phyloP scores from a whole-genome alignment of 2,888 invertebrate genomes.

The Cyaniris semiargus region DNA sequence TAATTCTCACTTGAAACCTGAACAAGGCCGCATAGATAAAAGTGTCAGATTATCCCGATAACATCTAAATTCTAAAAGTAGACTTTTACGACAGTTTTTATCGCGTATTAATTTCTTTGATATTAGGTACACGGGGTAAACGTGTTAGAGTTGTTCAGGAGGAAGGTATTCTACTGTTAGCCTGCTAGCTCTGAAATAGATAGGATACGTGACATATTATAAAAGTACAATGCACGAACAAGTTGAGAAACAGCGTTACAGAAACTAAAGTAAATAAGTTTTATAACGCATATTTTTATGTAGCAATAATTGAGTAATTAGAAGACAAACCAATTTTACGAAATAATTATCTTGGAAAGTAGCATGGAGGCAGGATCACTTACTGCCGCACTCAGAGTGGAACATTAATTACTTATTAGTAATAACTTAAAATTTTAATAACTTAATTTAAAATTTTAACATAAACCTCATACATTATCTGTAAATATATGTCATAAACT shows the following conservation, averaged over 20 bases:
- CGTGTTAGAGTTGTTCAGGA: background rate
- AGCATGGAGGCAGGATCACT: background rate
- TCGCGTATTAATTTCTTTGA: background rate
- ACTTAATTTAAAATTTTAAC: too few species aligned
- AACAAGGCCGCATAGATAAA: slow-evolving; percentile 11
- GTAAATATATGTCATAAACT: too few species aligned
- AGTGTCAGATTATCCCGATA: slow-evolving; percentile 5
- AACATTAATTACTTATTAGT: too few species aligned
- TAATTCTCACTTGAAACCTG: slow-evolving; percentile 5
- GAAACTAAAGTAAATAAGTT: background rate
- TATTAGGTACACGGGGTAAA: too few species aligned
- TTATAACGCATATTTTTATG: background rate
- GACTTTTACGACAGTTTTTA: background rate
- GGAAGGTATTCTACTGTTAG: background rate
- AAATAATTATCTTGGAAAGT: background rate
- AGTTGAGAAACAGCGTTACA: slow-evolving; percentile 17
- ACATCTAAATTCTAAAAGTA: background rate
- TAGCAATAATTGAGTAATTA: background rate
- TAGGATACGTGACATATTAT: background rate
- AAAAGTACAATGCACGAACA: background rate
- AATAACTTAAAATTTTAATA: too few species aligned
- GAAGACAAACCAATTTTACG: background rate
- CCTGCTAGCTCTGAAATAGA: too few species aligned
- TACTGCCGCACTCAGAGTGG: too few species aligned
- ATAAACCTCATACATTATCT: too few species aligned